Base-by-base conservation (phyloP, 1,140 invertebrate species). In the Danaus plexippus region DNA sequence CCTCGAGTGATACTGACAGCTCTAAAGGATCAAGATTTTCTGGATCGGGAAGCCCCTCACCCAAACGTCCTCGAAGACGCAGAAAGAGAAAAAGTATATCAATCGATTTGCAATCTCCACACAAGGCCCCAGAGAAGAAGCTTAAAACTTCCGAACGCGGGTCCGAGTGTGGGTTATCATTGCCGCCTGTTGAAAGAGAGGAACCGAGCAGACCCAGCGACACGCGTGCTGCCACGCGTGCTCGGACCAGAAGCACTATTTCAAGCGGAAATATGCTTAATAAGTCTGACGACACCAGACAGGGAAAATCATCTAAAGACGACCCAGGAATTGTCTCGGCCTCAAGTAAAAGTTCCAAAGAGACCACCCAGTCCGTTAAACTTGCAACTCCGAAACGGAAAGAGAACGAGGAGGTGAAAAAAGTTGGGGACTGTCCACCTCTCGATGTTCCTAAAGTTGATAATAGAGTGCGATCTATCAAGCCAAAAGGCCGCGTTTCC, bases 61-160 rank as follows among this genome's bases (percentile, higher is more conserved):
- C 77, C 43, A 80, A 79, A 62, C 67, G 81, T 51, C 77, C 80
- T n/a, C 67, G 77, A 7, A 70, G 80, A 63, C 77, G 84, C 40
- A 62, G 85, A 60, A 80, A 79, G 71, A 75, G 65, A 59, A 83
- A 80, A 63, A 77, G 77, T 57, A 57, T 69, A 63, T 86, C 77
- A 51, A 75, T 58, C 59, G 88, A 88, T 75, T 63, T 60, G 11
- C 15, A 15, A 15, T 75, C 75, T 71, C 87, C 90, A 80, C 89
- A 89, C 75, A 92, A 91, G 89, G 89, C 91, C 89, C 91, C 91
- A 80, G 92, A 93, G 87, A 93, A 92, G 92, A 93, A 94, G 92
- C 92, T 92, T 92, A 93, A 93, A 93, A 93, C 92, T 93, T 92
- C 92, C 91, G 92, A 93, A 89, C 90, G 91, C 91, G 89, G 90